These are phyloP conservation scores for Brachyptera risi DNA, from an alignment of 2,888 invertebrate species.

Conservation along the genomic window DNA sequence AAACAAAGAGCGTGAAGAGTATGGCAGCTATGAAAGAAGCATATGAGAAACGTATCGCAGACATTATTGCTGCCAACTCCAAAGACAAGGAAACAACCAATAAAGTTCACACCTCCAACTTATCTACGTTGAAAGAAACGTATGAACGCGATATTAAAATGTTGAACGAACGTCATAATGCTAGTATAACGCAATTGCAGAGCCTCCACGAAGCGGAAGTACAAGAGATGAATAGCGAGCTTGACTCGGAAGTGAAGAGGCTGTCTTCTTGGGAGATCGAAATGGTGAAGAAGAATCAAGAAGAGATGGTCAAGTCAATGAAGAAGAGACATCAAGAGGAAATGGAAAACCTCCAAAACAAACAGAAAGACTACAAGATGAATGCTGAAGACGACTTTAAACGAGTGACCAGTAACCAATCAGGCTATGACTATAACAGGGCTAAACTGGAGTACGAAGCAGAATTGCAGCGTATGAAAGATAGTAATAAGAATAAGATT, in stretches of 20 bases:
- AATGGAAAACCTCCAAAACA: background rate
- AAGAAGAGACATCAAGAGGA: background rate
- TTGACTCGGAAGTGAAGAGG: conserved; percentile 54
- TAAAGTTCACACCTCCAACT: background rate
- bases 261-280: too few species aligned
- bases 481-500: conserved; percentile 1
- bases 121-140: conserved; percentile 47
- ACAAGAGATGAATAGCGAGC: conserved; percentile 47
- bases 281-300: background rate
- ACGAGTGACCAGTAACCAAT: background rate
- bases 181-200: conserved; percentile 54
- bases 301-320: background rate
- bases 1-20: background rate
- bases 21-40: background rate
- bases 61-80: background rate
- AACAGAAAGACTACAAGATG: background rate
- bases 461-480: background rate
- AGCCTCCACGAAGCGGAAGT: conserved; percentile 52
- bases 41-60: background rate
- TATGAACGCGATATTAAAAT: conserved; percentile 53
- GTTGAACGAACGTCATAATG: conserved; percentile 52
- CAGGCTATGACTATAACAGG: background rate
- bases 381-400: background rate
- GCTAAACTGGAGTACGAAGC: background rate
- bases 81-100: background rate